Percentiles rank a stretch among this genome's conserved stretches.
Evolutionary conservation across 2,888 invertebrate species (phyloP).

Genomic region (Micropterix aruncella): DNA sequence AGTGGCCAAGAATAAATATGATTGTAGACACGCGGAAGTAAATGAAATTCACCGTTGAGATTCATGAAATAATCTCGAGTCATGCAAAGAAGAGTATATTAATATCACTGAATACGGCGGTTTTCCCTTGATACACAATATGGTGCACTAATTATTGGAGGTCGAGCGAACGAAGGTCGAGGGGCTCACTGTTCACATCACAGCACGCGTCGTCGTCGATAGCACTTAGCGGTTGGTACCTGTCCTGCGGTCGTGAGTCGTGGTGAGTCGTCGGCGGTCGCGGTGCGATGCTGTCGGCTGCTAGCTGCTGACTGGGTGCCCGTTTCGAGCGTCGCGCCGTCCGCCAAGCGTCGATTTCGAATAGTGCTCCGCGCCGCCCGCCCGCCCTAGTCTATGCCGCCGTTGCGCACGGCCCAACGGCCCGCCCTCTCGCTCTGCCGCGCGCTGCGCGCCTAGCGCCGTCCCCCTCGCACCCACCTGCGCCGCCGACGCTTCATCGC

Average conservation of each 20-base stretch:
- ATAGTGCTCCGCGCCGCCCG: constrained; percentile 7
- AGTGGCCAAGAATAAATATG: too few relatives aligned
- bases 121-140: too few relatives aligned
- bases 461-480: neutral
- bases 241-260: neutral
- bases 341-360: neutral
- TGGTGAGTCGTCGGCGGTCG: neutral
- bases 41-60: too few relatives aligned
- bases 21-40: too few relatives aligned
- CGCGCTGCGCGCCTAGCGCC: constrained; percentile 16
- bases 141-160: too few relatives aligned
- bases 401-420: constrained; percentile 42
- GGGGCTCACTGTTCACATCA: too few relatives aligned
- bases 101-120: too few relatives aligned
- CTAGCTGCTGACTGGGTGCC: neutral
- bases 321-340: neutral
- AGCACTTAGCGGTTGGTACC: too few relatives aligned
- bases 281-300: neutral
- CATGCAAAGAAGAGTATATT: too few relatives aligned
- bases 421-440: constrained; percentile 16
- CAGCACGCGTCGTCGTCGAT: too few relatives aligned
- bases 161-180: too few relatives aligned
- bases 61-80: too few relatives aligned
- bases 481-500: constrained; percentile 21
- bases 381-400: constrained; percentile 28